phyloP scores from a whole-genome alignment of 2,888 invertebrate species.

The Melanophora roralis region DNA sequence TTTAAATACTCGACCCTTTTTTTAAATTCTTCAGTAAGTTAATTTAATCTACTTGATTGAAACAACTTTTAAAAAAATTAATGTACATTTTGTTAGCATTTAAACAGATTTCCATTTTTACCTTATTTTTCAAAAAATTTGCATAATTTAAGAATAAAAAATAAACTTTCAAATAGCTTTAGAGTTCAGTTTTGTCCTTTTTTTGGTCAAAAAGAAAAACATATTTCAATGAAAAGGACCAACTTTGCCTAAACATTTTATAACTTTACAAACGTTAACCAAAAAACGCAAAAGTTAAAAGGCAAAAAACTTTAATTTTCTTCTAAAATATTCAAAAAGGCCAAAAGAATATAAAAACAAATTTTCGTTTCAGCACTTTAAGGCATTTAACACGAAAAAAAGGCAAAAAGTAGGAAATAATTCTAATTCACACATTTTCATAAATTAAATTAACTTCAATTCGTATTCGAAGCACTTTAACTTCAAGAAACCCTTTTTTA shows the following conservation, averaged over 20 bases:
- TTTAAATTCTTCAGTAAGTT: too few species aligned
- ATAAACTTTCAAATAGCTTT: not conserved
- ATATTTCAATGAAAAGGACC: too few species aligned
- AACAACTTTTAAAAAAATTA: too few species aligned
- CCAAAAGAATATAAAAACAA: not conserved
- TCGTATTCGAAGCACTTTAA: not conserved
- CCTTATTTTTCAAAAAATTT: not conserved
- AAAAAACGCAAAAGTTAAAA: not conserved
- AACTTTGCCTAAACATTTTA: too few species aligned
- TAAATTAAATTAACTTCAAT: slow-evolving; percentile 1
- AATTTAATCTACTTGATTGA: too few species aligned
- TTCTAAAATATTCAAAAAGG: not conserved
- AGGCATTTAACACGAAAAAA: not conserved
- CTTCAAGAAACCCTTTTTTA: not conserved
- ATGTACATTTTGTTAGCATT: too few species aligned
- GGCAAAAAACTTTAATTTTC: not conserved
- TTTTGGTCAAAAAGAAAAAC: not conserved
- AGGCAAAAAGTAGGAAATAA: not conserved
- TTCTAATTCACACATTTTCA: slow-evolving; percentile 25
- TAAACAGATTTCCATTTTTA: not conserved
- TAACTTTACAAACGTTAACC: not conserved
- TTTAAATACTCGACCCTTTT: too few species aligned
- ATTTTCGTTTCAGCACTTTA: not conserved
- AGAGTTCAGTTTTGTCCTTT: not conserved
- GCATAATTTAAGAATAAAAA: not conserved